Conservation (phyloP, 1,140 invertebrate genomes). For the Drosophila eugracilis region DNA sequence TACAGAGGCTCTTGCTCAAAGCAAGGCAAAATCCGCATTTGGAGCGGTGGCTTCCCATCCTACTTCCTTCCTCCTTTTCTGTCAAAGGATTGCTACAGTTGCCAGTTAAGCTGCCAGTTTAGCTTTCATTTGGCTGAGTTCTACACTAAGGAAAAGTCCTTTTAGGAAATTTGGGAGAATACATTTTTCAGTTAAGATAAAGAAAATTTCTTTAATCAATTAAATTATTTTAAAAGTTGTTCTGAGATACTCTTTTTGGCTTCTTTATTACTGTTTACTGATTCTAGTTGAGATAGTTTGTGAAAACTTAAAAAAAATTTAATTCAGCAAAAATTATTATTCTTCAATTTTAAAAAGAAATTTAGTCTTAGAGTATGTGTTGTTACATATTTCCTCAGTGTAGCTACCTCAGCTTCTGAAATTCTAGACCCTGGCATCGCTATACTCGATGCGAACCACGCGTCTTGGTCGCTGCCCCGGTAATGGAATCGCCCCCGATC, state of each 20-base stretch:
- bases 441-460: constrained; percentile 72
- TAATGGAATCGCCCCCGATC: constrained; percentile 28
- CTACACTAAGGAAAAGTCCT: background rate
- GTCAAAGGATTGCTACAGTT: constrained; percentile 4
- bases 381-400: constrained; percentile 5
- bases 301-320: too few species aligned
- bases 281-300: too few species aligned
- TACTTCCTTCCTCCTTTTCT: background rate
- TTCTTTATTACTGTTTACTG: too few species aligned
- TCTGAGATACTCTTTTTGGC: too few species aligned
- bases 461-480: constrained; percentile 63
- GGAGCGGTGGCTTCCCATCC: background rate
- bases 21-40: background rate
- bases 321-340: too few species aligned
- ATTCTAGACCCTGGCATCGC: constrained; percentile 62
- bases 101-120: background rate
- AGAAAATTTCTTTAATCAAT: too few species aligned
- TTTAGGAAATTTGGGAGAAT: background rate
- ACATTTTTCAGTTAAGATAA: too few species aligned
- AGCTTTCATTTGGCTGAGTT: background rate
- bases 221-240: too few species aligned
- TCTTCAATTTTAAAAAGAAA: background rate
- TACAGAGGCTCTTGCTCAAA: constrained; percentile 6
- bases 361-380: background rate
- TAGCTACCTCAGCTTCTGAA: background rate